Evolutionary conservation across 2,113 vertebrate genomes (phyloP).

Genomic region (Columba janthina): DNA sequence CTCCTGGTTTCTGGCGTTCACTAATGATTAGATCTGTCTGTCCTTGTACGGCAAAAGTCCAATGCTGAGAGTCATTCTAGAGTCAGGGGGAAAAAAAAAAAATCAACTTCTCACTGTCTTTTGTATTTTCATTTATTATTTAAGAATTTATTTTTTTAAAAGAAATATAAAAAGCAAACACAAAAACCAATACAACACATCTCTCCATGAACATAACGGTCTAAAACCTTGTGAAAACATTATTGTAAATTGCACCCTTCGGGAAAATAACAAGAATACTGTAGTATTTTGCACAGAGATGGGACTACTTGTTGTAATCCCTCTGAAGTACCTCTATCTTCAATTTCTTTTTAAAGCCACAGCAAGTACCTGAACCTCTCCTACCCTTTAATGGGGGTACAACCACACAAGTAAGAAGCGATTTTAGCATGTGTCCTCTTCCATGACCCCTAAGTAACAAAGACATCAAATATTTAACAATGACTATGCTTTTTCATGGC

Average conservation of each 20-base stretch:
- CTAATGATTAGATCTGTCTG: slow-evolving; percentile 52
- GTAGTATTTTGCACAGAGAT: neutral
- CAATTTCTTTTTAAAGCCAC: neutral
- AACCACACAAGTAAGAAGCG: neutral
- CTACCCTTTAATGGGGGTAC: neutral
- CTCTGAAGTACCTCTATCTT: neutral
- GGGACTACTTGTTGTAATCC: neutral
- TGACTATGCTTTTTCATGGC: neutral
- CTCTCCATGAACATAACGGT: neutral
- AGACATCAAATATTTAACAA: neutral
- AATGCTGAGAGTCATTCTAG: neutral
- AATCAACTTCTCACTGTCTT: accelerated
- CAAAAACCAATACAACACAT: neutral
- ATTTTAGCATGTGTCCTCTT: neutral
- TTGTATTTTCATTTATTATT: neutral
- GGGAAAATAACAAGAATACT: neutral
- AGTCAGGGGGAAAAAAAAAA: neutral
- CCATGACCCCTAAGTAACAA: neutral
- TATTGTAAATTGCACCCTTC: neutral
- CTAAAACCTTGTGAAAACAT: neutral
- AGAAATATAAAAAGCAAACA: neutral
- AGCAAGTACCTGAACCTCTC: neutral
- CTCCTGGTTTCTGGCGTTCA: slow-evolving; percentile 1
- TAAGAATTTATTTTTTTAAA: neutral
- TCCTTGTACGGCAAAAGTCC: slow-evolving; percentile 9